A percentile compares a stretch with the other conserved stretches of the same genome.
These are phyloP conservation scores for Pollicipes pollicipes DNA, from an alignment of 1,140 invertebrate species.

Conservation along the genomic window DNA sequence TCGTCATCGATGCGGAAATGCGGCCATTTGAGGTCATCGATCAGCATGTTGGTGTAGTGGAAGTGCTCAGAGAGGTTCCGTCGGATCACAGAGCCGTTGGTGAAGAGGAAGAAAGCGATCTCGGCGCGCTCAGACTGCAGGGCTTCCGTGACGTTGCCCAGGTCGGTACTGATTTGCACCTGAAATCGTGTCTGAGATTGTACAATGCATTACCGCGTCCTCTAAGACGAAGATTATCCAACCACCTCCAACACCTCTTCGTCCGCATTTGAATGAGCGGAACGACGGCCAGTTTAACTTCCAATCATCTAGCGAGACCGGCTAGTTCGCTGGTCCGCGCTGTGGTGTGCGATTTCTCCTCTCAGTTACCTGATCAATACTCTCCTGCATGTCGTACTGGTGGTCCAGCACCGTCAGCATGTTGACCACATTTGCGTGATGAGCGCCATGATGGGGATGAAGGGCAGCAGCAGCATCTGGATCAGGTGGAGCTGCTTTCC, in stretches of 20 bases:
- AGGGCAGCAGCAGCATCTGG: constrained; percentile 14
- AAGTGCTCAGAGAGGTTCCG: constrained; percentile 8
- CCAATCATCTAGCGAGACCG: too few relatives aligned
- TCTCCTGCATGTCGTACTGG: constrained; percentile 12
- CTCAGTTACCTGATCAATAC: not conserved
- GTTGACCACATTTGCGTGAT: constrained; percentile 15
- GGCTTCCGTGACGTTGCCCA: constrained; percentile 11
- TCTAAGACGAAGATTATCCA: too few relatives aligned
- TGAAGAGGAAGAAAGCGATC: constrained; percentile 16
- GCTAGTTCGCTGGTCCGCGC: too few relatives aligned
- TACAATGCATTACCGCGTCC: too few relatives aligned
- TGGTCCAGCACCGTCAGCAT: constrained; percentile 14
- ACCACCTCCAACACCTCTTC: too few relatives aligned
- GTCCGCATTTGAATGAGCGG: too few relatives aligned
- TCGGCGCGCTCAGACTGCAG: constrained; percentile 24
- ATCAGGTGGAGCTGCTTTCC: constrained; percentile 11
- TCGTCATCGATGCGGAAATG: constrained; percentile 6
- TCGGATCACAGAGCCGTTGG: constrained; percentile 3
- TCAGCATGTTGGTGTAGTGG: constrained; percentile 6
- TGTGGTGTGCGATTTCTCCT: too few relatives aligned
- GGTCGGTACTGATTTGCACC: constrained; percentile 8
- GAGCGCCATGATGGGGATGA: constrained; percentile 15
- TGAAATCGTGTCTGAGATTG: not conserved
- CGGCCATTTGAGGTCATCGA: constrained; percentile 5
- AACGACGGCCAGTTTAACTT: too few relatives aligned